Evolutionary conservation across 2,888 invertebrate species (phyloP), one percentile per base, ranked within the genome.

Genomic region (Cosmia pyralina): DNA sequence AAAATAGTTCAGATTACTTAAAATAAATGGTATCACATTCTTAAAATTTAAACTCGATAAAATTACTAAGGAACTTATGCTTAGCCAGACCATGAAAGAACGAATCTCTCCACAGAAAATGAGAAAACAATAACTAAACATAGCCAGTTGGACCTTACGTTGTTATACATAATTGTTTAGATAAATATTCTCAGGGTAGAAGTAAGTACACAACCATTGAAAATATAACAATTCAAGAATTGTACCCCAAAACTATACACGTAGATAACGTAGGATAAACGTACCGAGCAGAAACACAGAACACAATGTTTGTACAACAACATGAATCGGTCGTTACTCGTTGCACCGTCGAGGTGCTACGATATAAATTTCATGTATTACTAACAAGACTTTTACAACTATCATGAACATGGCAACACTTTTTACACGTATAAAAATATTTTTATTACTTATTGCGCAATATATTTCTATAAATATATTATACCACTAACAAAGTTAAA

Each of bases 401-500:
- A 95, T 93, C 86, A 84, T 90, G 94, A 95, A 95, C 94, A 96
- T 96, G 96, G 96, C 96, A 96, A 96, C 96, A 93, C 84, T 93
- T 93, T 94, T 92, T 94, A 95, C 94, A 93, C 93, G 93, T 96
- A 95, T 93, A 96, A 96, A 96, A 96, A 96, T 95, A 95, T 94
- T 89, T 91, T 93, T 74, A 84, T 86, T 91, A 90, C 92, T 93
- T 94, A 95, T 91, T 94, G 91, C 92, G 90, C 92, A 92, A 93
- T 94, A 95, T 94, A 94, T 92, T 94, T 91, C 93, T 92, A 95
- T 95, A 96, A 95, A 96, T 95, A 94, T 92, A 93, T 84, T 87
- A 91, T 90, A 93, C 91, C 92, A 93, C 93, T 95, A 94, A 92
- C 91, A 92, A 91, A 83, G 88, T 90, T 92, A 91, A 90, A 92